Evolutionary conservation across 2,113 vertebrate species (phyloP).

Genomic region (Antechinus stuartii): DNA sequence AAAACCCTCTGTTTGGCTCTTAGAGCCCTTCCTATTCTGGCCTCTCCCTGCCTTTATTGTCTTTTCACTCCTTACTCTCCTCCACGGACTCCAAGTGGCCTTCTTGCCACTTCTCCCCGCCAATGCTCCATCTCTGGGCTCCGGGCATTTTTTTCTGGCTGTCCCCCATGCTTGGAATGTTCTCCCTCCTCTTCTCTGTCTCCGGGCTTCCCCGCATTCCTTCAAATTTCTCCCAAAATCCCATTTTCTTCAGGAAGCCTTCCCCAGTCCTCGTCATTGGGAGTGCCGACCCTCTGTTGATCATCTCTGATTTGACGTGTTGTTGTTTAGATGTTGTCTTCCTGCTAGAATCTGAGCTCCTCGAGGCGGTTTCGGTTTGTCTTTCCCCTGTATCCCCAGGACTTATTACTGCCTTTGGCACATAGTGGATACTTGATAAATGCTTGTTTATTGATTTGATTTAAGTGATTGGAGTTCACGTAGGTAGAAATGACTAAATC

Average conservation of each 20-base stretch:
- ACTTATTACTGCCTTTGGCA: too few relatives aligned
- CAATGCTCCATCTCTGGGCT: neutral
- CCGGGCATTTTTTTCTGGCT: too few relatives aligned
- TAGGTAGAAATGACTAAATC: neutral
- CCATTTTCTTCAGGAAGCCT: neutral
- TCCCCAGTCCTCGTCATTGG: neutral
- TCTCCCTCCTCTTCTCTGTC: neutral
- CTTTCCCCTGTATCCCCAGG: too few relatives aligned
- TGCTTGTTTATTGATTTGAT: neutral
- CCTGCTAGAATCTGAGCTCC: neutral
- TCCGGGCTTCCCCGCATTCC: neutral
- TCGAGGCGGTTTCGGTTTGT: neutral
- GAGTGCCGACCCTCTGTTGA: too few relatives aligned
- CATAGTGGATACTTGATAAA: neutral
- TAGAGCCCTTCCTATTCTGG: too few relatives aligned
- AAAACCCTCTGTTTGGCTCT: neutral
- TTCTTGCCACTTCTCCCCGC: neutral
- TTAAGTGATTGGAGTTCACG: neutral
- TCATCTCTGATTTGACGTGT: neutral
- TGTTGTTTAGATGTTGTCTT: neutral
- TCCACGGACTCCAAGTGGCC: neutral
- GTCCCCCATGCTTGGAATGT: neutral
- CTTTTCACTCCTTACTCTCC: too few relatives aligned
- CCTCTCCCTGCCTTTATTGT: too few relatives aligned
- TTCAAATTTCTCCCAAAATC: neutral